These are phyloP conservation scores for Acridotheres tristis DNA, from an alignment of 2,797 vertebrate genomes.

Conservation along the genomic window DNA sequence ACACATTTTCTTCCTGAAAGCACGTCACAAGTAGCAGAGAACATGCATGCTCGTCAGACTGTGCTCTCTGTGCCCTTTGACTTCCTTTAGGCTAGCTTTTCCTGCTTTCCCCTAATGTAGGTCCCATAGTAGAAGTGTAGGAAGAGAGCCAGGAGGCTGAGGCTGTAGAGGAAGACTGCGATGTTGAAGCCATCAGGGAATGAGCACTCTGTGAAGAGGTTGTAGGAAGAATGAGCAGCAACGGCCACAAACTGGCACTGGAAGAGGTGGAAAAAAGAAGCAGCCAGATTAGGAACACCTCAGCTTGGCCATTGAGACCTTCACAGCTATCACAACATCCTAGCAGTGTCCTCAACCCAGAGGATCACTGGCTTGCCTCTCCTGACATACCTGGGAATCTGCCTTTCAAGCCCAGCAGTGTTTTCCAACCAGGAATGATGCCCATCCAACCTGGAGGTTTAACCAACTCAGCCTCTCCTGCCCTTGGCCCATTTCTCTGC, in stretches of 20 bases:
- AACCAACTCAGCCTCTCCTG: background rate
- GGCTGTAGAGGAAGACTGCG: constrained; percentile 64
- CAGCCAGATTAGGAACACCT: background rate
- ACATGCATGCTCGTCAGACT: background rate
- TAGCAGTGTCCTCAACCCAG: background rate
- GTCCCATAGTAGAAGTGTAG: constrained; percentile 75
- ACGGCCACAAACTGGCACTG: constrained; percentile 78
- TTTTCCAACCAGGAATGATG: background rate
- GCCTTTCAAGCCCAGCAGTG: background rate
- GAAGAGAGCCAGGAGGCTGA: constrained; percentile 79
- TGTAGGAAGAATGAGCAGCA: constrained; percentile 74
- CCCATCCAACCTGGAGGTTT: background rate
- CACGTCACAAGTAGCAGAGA: background rate
- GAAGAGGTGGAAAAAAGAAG: background rate
- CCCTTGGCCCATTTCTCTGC: background rate
- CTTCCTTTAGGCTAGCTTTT: constrained; percentile 16
- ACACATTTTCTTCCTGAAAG: background rate
- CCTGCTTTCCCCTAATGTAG: constrained; percentile 60
- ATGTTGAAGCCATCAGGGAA: constrained; percentile 75
- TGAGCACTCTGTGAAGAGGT: constrained; percentile 73
- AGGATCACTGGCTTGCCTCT: background rate
- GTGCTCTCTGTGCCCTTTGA: background rate
- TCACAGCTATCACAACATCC: background rate
- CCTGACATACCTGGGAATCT: background rate
- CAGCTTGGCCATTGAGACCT: background rate